These are phyloP conservation scores for Macquaria ambigua DNA, from an alignment of 2,113 vertebrate genomes.

Conservation along the genomic window DNA sequence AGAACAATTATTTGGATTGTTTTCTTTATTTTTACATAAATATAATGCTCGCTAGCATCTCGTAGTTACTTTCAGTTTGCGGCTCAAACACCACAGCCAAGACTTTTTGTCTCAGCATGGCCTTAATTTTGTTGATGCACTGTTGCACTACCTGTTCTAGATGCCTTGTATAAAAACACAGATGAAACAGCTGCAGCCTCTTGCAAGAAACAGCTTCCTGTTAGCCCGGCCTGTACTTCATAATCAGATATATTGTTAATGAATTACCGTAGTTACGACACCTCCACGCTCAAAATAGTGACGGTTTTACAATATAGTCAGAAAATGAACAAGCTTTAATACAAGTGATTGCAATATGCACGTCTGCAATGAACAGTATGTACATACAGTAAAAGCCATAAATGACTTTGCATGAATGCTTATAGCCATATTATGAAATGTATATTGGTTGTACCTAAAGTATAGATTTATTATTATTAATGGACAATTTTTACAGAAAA, in stretches of 20 bases:
- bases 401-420: slow-evolving; percentile 64
- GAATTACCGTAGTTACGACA: background rate
- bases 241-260: slow-evolving; percentile 40
- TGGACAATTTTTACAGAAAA: slow-evolving; percentile 22
- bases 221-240: slow-evolving; percentile 5
- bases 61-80: background rate
- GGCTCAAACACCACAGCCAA: slow-evolving; percentile 6
- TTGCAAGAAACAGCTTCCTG: slow-evolving; percentile 1
- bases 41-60: slow-evolving; percentile 1
- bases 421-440: slow-evolving; percentile 57
- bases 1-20: slow-evolving; percentile 15
- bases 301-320: slow-evolving; percentile 30
- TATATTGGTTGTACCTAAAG: slow-evolving; percentile 58
- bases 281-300: slow-evolving; percentile 8
- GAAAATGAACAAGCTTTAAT: slow-evolving; percentile 58
- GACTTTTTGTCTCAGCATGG: slow-evolving; percentile 22
- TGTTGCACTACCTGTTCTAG: slow-evolving; percentile 18
- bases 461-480: slow-evolving; percentile 40
- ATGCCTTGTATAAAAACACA: slow-evolving; percentile 28
- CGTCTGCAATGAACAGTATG: slow-evolving; percentile 45
- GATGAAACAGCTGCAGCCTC: background rate
- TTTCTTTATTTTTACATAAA: slow-evolving; percentile 8
- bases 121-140: slow-evolving; percentile 18
- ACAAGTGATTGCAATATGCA: slow-evolving; percentile 23
- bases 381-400: slow-evolving; percentile 67